These are phyloP conservation scores for Anneissia japonica DNA, from an alignment of 35 echinoderm and acorn worm species.

Conservation along the genomic window DNA sequence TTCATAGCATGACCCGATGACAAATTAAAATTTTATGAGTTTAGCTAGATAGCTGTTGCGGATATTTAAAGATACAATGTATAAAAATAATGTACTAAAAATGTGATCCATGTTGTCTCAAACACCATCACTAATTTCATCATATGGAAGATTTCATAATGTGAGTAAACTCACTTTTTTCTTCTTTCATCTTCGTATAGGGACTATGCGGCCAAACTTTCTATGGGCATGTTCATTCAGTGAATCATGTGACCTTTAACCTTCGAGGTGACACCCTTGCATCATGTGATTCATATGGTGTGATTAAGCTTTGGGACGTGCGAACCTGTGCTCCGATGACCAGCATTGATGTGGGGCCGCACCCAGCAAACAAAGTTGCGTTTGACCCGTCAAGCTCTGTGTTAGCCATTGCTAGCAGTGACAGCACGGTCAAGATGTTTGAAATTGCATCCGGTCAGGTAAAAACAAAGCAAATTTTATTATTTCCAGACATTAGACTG, in stretches of 20 bases:
- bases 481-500: too few relatives aligned
- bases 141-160: too few relatives aligned
- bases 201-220: conserved; percentile 93
- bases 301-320: conserved; percentile 79
- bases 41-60: too few relatives aligned
- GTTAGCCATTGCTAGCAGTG: conserved; percentile 82
- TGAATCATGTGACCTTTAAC: conserved; percentile 87
- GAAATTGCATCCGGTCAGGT: conserved; percentile 89
- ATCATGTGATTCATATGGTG: conserved; percentile 91
- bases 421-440: conserved; percentile 79
- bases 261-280: conserved; percentile 78
- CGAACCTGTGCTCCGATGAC: conserved; percentile 72
- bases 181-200: conserved; percentile 30
- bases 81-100: too few relatives aligned
- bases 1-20: too few relatives aligned
- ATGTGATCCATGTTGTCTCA: too few relatives aligned
- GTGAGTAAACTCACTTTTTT: background rate
- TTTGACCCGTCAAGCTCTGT: conserved; percentile 82
- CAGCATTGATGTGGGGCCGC: conserved; percentile 67
- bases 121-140: too few relatives aligned
- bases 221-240: conserved; percentile 94
- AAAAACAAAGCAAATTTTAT: too few relatives aligned
- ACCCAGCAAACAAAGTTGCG: conserved; percentile 71
- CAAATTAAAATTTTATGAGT: too few relatives aligned
- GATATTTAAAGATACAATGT: too few relatives aligned